Percentiles rank a stretch among this genome's conserved stretches.
phyloP scores from a whole-genome alignment of 1,140 invertebrate genomes.

The Euglossa dilemma region DNA sequence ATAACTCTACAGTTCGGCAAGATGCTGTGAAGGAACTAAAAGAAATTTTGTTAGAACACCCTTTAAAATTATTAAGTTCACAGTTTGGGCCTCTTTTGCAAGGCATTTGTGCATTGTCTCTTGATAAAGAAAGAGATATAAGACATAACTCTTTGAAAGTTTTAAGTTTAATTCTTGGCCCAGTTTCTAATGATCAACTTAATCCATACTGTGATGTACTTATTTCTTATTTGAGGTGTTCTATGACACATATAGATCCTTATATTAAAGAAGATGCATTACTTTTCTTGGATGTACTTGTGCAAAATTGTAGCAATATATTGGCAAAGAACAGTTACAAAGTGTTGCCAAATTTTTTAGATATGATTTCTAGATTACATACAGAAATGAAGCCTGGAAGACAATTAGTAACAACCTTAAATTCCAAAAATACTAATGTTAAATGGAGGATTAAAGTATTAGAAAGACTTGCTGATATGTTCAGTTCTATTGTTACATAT shows the following conservation, averaged over 20 bases:
- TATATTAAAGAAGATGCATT: slow-evolving; percentile 92
- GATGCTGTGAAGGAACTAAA: slow-evolving; percentile 88
- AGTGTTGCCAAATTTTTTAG: slow-evolving; percentile 89
- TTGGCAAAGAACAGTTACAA: slow-evolving; percentile 86
- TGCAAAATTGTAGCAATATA: slow-evolving; percentile 84
- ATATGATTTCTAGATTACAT: slow-evolving; percentile 89
- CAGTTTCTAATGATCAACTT: slow-evolving; percentile 81
- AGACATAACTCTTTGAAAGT: slow-evolving; percentile 87
- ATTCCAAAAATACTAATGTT: slow-evolving; percentile 86
- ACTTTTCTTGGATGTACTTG: slow-evolving; percentile 87
- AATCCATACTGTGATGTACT: slow-evolving; percentile 89
- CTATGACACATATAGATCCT: slow-evolving; percentile 93
- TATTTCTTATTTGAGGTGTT: slow-evolving; percentile 90
- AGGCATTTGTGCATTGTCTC: slow-evolving; percentile 86
- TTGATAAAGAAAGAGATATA: slow-evolving; percentile 89
- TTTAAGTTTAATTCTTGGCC: slow-evolving; percentile 85
- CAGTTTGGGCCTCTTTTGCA: slow-evolving; percentile 87
- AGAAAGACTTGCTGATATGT: slow-evolving; percentile 85
- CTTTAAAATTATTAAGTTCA: slow-evolving; percentile 82
- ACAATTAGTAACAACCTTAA: slow-evolving; percentile 85
- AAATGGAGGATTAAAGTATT: slow-evolving; percentile 90
- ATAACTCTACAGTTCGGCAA: slow-evolving; percentile 87
- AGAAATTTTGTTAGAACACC: slow-evolving; percentile 85
- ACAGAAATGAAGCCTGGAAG: slow-evolving; percentile 85
- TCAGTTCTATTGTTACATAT: slow-evolving; percentile 79